Percentiles rank a stretch among this genome's conserved stretches.
These are phyloP conservation scores for Falco naumanni DNA, from an alignment of 2,797 vertebrate genomes.

Conservation along the genomic window DNA sequence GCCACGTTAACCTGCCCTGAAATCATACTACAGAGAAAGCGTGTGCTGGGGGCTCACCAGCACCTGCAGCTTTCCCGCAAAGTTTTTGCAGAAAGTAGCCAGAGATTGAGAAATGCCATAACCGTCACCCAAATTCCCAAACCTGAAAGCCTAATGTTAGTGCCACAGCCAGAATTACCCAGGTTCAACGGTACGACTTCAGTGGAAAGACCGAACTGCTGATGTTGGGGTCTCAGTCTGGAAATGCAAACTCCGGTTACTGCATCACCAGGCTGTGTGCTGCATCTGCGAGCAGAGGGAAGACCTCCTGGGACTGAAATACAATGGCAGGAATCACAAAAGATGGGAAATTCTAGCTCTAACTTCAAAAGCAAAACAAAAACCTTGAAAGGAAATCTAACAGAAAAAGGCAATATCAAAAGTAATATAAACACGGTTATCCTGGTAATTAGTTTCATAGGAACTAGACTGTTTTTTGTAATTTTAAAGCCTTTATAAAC, in stretches of 20 bases:
- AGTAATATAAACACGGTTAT: neutral
- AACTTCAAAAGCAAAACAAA: neutral
- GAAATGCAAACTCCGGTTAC: neutral
- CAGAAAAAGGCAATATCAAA: neutral
- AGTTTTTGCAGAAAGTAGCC: neutral
- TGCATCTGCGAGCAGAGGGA: neutral
- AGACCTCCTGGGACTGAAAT: neutral
- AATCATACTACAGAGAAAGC: neutral
- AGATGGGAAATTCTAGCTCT: neutral
- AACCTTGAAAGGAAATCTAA: neutral
- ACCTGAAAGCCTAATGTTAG: neutral
- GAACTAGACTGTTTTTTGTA: neutral
- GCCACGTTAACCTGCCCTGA: neutral
- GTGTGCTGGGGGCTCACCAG: neutral
- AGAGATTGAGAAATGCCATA: neutral
- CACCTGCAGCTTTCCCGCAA: neutral
- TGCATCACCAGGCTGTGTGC: neutral
- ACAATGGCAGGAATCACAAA: neutral
- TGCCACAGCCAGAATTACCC: neutral
- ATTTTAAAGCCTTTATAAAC: neutral
- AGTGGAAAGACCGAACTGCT: neutral
- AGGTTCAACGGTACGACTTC: neutral
- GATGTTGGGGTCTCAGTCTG: neutral
- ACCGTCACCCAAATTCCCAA: neutral
- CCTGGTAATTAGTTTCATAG: neutral